Conservation (phyloP, 2,888 invertebrate species). For the Caenorhabditis sp. region DNA sequence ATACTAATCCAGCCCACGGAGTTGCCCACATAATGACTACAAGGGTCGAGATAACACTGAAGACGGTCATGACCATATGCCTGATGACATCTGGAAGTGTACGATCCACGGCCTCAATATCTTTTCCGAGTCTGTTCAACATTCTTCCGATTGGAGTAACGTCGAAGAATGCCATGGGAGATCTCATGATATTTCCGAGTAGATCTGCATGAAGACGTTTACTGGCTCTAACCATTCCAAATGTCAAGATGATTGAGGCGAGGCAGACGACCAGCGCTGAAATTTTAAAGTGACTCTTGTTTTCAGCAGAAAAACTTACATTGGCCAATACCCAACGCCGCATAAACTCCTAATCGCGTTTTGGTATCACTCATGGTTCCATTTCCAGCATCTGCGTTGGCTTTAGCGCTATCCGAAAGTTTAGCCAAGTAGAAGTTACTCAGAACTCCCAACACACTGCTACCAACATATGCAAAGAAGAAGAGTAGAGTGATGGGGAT, state of each 20-base stretch:
- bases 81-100: slow-evolving; percentile 76
- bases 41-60: slow-evolving; percentile 83
- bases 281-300: slow-evolving; percentile 53
- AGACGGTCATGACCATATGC: slow-evolving; percentile 83
- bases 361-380: slow-evolving; percentile 64
- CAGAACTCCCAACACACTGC: slow-evolving; percentile 77
- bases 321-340: slow-evolving; percentile 84
- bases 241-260: slow-evolving; percentile 81
- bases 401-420: slow-evolving; percentile 81
- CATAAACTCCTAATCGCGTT: slow-evolving; percentile 85
- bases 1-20: slow-evolving; percentile 56
- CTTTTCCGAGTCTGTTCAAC: slow-evolving; percentile 84
- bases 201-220: slow-evolving; percentile 82
- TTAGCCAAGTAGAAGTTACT: slow-evolving; percentile 82
- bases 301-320: slow-evolving; percentile 67
- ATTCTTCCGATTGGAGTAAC: slow-evolving; percentile 84
- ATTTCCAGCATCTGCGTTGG: slow-evolving; percentile 69
- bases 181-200: slow-evolving; percentile 82
- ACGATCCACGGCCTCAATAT: slow-evolving; percentile 74
- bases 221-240: slow-evolving; percentile 84
- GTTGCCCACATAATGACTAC: slow-evolving; percentile 66
- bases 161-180: slow-evolving; percentile 84
- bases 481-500: slow-evolving; percentile 89
- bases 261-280: slow-evolving; percentile 78
- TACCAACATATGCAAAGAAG: slow-evolving; percentile 85